Evolutionary conservation across 2,113 vertebrate species (phyloP).

Genomic region (Lichenostomus cassidix): DNA sequence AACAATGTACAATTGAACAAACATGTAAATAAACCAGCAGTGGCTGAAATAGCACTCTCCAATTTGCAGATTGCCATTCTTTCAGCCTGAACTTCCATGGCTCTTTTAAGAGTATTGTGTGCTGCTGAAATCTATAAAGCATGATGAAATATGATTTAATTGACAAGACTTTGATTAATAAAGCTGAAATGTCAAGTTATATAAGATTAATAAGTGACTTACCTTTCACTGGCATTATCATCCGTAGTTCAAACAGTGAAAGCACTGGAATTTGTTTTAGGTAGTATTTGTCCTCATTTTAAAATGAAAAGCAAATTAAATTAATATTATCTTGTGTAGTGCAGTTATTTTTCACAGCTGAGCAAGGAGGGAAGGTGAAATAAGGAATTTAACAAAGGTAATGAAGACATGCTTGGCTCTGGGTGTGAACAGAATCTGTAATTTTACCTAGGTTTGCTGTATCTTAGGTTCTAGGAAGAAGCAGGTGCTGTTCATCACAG

Average conservation of each 20-base stretch:
- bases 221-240: background rate
- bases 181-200: conserved; percentile 32
- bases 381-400: background rate
- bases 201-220: background rate
- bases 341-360: background rate
- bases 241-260: conserved; percentile 20
- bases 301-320: background rate
- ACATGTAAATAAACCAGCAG: background rate
- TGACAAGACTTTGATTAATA: conserved; percentile 5
- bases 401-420: background rate
- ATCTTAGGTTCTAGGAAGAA: background rate
- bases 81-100: background rate
- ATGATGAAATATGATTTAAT: background rate
- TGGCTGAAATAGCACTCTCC: background rate
- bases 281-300: background rate
- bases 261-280: background rate
- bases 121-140: background rate
- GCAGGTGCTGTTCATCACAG: background rate
- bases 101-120: background rate
- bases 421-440: background rate
- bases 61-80: background rate
- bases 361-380: background rate
- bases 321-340: background rate
- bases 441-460: background rate
- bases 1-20: background rate